Evolutionary conservation across 2,113 vertebrate species (phyloP).

Genomic region (Anhinga rufa): DNA sequence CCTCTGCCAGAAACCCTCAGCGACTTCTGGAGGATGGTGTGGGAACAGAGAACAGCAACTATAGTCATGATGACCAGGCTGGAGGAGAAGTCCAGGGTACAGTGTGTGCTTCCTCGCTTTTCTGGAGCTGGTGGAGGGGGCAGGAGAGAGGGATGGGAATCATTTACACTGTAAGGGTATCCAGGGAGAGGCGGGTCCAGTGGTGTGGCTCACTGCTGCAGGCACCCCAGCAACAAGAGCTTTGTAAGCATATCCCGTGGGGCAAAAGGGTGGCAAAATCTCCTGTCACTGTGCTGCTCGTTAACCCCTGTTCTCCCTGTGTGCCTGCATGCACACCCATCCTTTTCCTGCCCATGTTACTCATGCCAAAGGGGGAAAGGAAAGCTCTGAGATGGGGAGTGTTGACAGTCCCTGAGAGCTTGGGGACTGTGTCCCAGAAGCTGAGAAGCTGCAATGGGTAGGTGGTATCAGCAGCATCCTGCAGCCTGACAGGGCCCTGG

Average conservation of each 20-base stretch:
- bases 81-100: slow-evolving; percentile 94
- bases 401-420: background rate
- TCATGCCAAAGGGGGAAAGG: background rate
- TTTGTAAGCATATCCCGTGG: background rate
- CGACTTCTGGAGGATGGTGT: slow-evolving; percentile 98
- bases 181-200: background rate
- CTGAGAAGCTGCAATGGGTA: background rate
- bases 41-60: slow-evolving; percentile 92
- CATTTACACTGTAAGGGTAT: background rate
- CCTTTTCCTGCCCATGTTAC: background rate
- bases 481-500: background rate
- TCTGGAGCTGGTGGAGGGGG: background rate
- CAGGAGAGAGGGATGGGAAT: background rate
- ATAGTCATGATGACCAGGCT: slow-evolving; percentile 97
- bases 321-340: background rate
- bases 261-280: background rate
- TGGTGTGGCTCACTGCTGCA: background rate
- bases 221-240: background rate
- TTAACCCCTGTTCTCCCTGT: background rate
- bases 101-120: slow-evolving; percentile 5
- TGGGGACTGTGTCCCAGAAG: background rate
- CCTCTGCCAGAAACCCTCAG: slow-evolving; percentile 91
- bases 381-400: background rate
- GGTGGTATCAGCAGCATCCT: background rate
- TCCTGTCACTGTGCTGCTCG: background rate